These are phyloP conservation scores for Rissa tridactyla DNA, from an alignment of 2,113 vertebrate genomes.

Conservation along the genomic window DNA sequence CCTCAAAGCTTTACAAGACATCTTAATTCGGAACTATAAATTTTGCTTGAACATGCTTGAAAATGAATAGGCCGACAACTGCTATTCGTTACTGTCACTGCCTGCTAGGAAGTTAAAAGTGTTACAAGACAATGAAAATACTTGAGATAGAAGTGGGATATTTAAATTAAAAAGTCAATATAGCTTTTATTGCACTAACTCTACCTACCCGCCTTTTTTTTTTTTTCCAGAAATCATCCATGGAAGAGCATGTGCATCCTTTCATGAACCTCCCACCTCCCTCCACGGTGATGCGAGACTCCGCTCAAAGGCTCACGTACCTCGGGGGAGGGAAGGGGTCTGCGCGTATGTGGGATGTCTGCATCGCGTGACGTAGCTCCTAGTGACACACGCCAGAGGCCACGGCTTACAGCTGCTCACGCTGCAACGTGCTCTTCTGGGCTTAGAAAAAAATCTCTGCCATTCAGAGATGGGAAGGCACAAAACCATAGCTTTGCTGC, in stretches of 20 bases:
- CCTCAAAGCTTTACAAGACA: background rate
- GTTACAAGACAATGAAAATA: background rate
- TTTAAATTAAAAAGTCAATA: background rate
- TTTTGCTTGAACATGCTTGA: background rate
- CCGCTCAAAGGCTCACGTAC: background rate
- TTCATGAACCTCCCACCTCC: background rate
- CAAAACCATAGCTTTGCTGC: background rate
- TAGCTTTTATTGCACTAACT: background rate
- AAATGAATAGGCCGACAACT: background rate
- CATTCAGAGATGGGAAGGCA: background rate
- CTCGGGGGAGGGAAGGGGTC: fast-evolving
- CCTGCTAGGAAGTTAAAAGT: background rate
- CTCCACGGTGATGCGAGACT: fast-evolving
- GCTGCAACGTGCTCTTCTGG: background rate
- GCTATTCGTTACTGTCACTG: background rate
- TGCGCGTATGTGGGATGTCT: fast-evolving
- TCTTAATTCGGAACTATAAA: background rate
- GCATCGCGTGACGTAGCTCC: background rate
- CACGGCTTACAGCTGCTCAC: background rate
- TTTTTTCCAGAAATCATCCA: background rate
- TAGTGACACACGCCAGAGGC: background rate
- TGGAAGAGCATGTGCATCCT: background rate
- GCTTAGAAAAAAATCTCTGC: background rate
- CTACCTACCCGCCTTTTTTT: background rate
- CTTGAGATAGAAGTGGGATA: background rate